Evolutionary conservation across 2,113 vertebrate genomes (phyloP).

Genomic region (Xiphias gladius): DNA sequence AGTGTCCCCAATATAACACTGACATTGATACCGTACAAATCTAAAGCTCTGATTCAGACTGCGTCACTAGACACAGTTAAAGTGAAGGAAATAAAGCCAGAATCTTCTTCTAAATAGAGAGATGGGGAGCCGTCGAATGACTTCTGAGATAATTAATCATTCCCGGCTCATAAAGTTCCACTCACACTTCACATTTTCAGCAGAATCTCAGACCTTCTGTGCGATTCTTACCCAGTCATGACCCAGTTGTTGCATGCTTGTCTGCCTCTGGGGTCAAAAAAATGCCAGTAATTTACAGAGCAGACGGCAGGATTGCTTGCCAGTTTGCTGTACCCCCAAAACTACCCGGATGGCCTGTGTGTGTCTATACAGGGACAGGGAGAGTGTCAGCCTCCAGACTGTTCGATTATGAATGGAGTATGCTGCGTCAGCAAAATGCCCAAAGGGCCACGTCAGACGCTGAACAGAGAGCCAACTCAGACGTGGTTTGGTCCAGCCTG

Average conservation of each 20-base stretch:
- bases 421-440: constrained; percentile 60
- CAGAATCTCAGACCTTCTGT: not conserved
- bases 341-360: constrained; percentile 16
- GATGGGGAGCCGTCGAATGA: not conserved
- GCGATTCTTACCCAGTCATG: constrained; percentile 38
- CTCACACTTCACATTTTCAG: not conserved
- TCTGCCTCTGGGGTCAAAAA: constrained; percentile 10
- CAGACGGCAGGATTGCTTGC: constrained; percentile 9
- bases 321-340: constrained; percentile 22
- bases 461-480: constrained; percentile 47
- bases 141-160: not conserved
- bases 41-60: not conserved
- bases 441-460: constrained; percentile 57
- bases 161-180: not conserved
- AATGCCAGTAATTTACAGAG: constrained; percentile 34
- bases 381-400: constrained; percentile 54
- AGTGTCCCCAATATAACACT: not conserved
- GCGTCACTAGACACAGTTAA: not conserved
- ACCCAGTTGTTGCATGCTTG: constrained; percentile 8
- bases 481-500: constrained; percentile 38
- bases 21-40: not conserved
- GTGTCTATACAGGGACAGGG: constrained; percentile 21
- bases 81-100: not conserved
- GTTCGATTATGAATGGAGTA: constrained; percentile 66
- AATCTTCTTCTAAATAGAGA: not conserved